Base-by-base conservation (phyloP, 2,113 vertebrate species). In the Riparia riparia region DNA sequence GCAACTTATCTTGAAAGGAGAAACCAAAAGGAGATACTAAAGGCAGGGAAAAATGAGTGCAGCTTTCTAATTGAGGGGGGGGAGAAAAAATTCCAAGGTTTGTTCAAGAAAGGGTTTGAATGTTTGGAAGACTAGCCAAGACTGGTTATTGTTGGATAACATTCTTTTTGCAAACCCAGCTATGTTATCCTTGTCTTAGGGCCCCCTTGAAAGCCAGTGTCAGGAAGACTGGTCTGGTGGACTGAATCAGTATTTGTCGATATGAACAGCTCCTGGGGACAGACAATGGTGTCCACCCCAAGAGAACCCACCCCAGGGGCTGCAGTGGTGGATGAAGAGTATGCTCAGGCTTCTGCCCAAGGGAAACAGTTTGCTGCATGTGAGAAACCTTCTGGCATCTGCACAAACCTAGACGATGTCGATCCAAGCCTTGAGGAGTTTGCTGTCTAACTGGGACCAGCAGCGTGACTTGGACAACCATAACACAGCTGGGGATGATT, bases 1-100 rank as follows among this genome's bases (percentile, higher is more conserved):
- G 84, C 76, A 93, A 82, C 61, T 95, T 80, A 77, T 47, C 64
- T 93, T 96, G 92, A 80, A 86, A 96, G 65, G 74, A 78, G 89
- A 74, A 78, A 53, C 37, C 34, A 76, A 56, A 73, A 21, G 14
- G 34, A 81, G 34, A 86, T 86, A 54, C 72, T 86, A 64, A 91
- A 96, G 71, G 34, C 70, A 54, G 64, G 92, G 90, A 53, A 95
- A 89, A 84, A 78, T 72, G 26, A 95, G 17, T 41, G 44, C 34
- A 65, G 53, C 39, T 95, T 93, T 95, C 71, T 66, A 56, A 81
- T 63, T 73, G 58, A 89, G 42, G 90, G 28, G 45, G 85, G 61
- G 45, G n/a, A n/a, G n/a, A 26, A 42, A 68, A 65, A 66, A 25
- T 3, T 42, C 29, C 21, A 49, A 19, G 21, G 2, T 26, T 37